Base-by-base conservation (phyloP, 2,113 vertebrate species). In the Coreoperca whiteheadi region DNA sequence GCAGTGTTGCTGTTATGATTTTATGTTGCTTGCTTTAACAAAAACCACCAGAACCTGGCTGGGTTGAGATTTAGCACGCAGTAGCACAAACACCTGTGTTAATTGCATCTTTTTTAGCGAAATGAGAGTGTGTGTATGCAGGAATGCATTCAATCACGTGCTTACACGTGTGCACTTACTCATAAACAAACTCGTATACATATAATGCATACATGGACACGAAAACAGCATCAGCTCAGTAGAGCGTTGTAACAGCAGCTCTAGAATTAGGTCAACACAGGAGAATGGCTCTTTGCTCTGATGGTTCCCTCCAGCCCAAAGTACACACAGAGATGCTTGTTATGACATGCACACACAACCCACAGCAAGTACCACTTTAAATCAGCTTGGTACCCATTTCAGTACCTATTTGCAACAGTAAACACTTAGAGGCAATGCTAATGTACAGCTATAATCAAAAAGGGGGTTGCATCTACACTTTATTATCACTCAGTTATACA, bases 211-310 rank as follows among this genome's bases (percentile, higher is more conserved):
- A 83, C 66, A 51, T 28, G 57, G 54, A 48, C 56, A 82, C 53
- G 77, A 64, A 74, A 90, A 85, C 51, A 84, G 69, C 79, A 71
- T 88, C 59, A 69, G 85, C 78, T 81, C 79, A 87, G 83, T 87
- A 78, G 77, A 87, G 92, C 85, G 63, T 84, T 82, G 84, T 75
- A 82, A 81, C 86, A 87, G 82, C 86, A 83, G 83, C 78, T 88
- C 79, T 70, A 66, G 82, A 94, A 91, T 87, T 83, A 89, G 92
- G 91, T 91, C 94, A 93, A 69, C 80, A 65, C 79, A 79, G 70
- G 74, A 86, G 83, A 89, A 82, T 72, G 74, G 75, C 81, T 88
- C 63, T 84, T 72, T 87, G 81, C 87, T 82, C 64, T 86, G 70
- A 83, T 80, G 79, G 87, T 79, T 88, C 87, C 87, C 85, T 88